Evolutionary conservation across 2,113 vertebrate species (phyloP).

Genomic region (Heteronetta atricapilla): DNA sequence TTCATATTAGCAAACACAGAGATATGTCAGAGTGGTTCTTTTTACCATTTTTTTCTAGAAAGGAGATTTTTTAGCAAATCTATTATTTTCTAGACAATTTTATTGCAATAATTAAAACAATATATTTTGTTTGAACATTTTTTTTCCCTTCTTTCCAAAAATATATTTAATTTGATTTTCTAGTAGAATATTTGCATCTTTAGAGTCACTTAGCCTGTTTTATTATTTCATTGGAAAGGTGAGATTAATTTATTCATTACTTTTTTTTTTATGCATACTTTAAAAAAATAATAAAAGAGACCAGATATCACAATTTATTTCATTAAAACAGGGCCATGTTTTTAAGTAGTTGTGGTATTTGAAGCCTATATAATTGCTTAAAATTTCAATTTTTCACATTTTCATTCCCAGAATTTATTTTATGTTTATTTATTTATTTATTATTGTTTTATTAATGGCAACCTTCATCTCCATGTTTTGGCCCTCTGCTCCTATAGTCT

Average conservation of each 20-base stretch:
- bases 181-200: not conserved
- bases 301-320: accelerated
- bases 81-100: not conserved
- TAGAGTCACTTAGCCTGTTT: not conserved
- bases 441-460: not conserved
- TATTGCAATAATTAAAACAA: not conserved
- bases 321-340: not conserved
- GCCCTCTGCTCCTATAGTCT: not conserved
- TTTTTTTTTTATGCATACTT: not conserved
- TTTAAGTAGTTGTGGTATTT: not conserved
- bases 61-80: not conserved
- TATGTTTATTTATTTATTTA: not conserved
- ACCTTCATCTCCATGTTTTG: not conserved
- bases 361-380: not conserved
- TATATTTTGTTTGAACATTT: not conserved
- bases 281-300: not conserved
- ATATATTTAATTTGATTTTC: not conserved
- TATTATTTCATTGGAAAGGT: not conserved
- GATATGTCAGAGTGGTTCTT: not conserved
- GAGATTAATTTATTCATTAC: not conserved
- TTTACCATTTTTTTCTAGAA: not conserved
- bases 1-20: not conserved
- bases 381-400: not conserved
- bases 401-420: not conserved
- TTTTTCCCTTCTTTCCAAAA: not conserved